Conservation (phyloP, 2,797 vertebrate genomes). For the Prunella strophiata region DNA sequence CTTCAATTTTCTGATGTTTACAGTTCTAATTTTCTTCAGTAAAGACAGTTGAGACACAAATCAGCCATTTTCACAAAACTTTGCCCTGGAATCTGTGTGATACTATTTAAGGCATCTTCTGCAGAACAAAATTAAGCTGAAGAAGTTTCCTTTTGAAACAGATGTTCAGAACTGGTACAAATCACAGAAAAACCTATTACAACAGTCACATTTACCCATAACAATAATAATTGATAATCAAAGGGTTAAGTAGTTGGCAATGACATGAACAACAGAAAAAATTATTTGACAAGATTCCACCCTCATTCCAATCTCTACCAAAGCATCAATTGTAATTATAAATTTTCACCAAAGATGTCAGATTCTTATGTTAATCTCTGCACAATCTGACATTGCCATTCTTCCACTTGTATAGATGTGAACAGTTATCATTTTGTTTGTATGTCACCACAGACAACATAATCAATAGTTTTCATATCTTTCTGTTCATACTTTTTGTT, state of each 20-base stretch:
- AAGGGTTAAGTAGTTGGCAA: slow-evolving; percentile 50
- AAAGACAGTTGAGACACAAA: neutral
- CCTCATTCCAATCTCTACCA: slow-evolving; percentile 45
- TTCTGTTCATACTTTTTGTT: slow-evolving; percentile 63
- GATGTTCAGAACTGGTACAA: neutral
- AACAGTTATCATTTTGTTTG: slow-evolving; percentile 74
- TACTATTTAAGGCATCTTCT: neutral
- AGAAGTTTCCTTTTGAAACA: neutral
- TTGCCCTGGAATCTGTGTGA: neutral
- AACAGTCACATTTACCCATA: neutral
- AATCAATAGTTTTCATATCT: slow-evolving; percentile 76
- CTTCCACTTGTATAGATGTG: slow-evolving; percentile 47
- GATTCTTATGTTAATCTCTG: slow-evolving; percentile 70
- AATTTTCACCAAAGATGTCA: slow-evolving; percentile 73
- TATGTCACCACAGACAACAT: slow-evolving; percentile 74
- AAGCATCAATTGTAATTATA: slow-evolving; percentile 71
- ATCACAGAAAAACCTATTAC: neutral
- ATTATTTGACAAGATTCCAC: slow-evolving; percentile 47
- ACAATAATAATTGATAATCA: slow-evolving; percentile 3
- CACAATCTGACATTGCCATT: slow-evolving; percentile 65
- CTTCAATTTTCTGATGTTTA: neutral
- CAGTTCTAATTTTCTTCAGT: neutral
- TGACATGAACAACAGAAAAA: slow-evolving; percentile 39
- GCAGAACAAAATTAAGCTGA: neutral
- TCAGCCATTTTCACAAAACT: neutral